Conservation (phyloP, 2,888 invertebrate species). For the Sinohyriopsis cumingii region DNA sequence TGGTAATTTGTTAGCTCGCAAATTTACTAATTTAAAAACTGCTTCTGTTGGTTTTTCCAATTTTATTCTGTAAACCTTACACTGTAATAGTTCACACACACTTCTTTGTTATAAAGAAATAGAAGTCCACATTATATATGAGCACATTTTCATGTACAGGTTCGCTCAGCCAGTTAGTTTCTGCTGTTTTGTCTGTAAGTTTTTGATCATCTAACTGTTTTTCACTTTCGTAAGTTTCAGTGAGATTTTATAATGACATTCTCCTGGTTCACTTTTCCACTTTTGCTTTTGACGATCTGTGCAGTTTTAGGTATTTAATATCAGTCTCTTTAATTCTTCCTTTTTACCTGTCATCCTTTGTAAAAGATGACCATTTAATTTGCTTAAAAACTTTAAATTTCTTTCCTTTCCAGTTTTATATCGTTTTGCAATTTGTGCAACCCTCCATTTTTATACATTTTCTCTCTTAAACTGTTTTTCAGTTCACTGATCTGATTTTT, state of each 20-base stretch:
- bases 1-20: constrained; percentile 21
- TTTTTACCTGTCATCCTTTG: constrained; percentile 2
- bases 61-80: constrained; percentile 17
- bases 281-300: constrained; percentile 1
- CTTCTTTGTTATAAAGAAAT: constrained; percentile 12
- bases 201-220: not conserved
- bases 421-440: constrained; percentile 9
- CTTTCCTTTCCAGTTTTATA: constrained; percentile 7
- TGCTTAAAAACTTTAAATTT: constrained; percentile 12
- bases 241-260: not conserved
- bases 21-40: constrained; percentile 19
- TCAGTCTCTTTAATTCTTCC: constrained; percentile 13
- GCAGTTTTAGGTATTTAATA: constrained; percentile 5
- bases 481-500: too few relatives aligned
- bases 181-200: constrained; percentile 10
- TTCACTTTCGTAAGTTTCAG: constrained; percentile 9
- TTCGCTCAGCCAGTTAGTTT: constrained; percentile 18
- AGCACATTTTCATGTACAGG: constrained; percentile 17
- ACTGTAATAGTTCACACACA: constrained; percentile 11
- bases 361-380: not conserved
- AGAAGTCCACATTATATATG: constrained; percentile 15
- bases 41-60: constrained; percentile 11
- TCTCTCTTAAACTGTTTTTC: not conserved
- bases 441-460: constrained; percentile 10
- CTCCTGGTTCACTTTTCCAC: not conserved